A percentile compares a stretch with the other conserved stretches of the same genome.
Conservation (phyloP, 2,113 vertebrate genomes). For the Odontophorus gujanensis region DNA sequence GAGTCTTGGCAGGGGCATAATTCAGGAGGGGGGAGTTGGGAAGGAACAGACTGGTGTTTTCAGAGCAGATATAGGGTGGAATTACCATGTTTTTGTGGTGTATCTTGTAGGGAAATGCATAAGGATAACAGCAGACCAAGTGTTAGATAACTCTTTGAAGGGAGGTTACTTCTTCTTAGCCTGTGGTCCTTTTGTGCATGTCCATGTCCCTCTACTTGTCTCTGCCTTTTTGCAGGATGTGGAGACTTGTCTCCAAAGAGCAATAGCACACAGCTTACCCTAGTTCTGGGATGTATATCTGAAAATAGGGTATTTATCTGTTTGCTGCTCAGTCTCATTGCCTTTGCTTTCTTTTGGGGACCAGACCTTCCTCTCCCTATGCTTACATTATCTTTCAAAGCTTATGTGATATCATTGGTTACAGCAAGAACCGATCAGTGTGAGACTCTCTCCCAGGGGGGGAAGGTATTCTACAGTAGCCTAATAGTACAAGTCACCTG, state of each 20-base stretch:
- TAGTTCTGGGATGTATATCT: neutral
- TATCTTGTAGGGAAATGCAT: neutral
- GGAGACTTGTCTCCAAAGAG: neutral
- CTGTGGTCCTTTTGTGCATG: neutral
- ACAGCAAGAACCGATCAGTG: rapidly evolving
- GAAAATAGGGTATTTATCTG: neutral
- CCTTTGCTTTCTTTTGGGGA: neutral
- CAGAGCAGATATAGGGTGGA: neutral
- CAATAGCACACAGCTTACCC: neutral
- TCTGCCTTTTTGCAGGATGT: neutral
- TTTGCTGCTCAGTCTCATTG: rapidly evolving
- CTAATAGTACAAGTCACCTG: neutral
- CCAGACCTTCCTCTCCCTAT: neutral
- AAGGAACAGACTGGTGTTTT: neutral
- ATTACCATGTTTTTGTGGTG: neutral
- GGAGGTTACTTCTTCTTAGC: neutral
- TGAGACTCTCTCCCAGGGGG: neutral
- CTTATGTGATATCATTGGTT: neutral
- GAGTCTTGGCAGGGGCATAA: neutral
- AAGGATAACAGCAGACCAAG: neutral
- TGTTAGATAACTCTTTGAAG: neutral
- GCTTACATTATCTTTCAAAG: neutral
- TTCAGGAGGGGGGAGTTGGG: too few species aligned
- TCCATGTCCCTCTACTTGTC: neutral
- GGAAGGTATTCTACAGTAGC: neutral